Evolutionary conservation across 2,888 invertebrate species (phyloP).

Genomic region (Nemurella pictetii): DNA sequence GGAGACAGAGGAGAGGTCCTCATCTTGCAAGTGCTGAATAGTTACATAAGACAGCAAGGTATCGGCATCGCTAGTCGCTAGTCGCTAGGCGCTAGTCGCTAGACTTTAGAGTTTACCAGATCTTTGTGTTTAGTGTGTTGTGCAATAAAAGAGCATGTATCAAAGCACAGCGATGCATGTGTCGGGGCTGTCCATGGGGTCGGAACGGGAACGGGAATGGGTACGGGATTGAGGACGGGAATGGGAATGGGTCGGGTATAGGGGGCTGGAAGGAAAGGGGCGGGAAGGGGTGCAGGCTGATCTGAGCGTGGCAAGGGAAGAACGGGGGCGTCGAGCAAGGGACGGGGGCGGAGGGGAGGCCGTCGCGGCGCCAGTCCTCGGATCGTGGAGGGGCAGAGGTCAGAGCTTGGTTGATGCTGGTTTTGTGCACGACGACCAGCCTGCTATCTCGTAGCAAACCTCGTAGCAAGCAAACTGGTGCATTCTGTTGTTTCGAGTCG

Average conservation of each 20-base stretch:
- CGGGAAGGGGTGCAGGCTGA: background rate
- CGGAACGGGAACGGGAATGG: background rate
- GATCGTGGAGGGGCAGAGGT: background rate
- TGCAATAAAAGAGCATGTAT: background rate
- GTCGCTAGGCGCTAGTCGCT: no score
- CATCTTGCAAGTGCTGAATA: background rate
- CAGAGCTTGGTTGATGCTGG: background rate
- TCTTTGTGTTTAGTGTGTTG: background rate
- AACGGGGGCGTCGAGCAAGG: background rate
- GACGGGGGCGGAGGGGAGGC: background rate
- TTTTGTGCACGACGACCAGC: background rate
- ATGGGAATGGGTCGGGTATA: no score
- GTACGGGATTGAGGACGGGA: no score
- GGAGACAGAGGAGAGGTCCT: background rate
- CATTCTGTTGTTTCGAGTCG: background rate
- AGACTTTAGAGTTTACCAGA: no score
- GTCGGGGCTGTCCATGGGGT: background rate
- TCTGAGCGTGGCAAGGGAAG: background rate
- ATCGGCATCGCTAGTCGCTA: background rate
- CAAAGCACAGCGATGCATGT: background rate
- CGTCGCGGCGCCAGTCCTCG: background rate
- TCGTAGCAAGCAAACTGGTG: background rate
- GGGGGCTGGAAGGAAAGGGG: no score
- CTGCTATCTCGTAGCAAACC: background rate
- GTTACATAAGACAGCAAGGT: background rate